Evolutionary conservation across 2,888 invertebrate genomes (phyloP).

Genomic region (Nomada ferruginata): DNA sequence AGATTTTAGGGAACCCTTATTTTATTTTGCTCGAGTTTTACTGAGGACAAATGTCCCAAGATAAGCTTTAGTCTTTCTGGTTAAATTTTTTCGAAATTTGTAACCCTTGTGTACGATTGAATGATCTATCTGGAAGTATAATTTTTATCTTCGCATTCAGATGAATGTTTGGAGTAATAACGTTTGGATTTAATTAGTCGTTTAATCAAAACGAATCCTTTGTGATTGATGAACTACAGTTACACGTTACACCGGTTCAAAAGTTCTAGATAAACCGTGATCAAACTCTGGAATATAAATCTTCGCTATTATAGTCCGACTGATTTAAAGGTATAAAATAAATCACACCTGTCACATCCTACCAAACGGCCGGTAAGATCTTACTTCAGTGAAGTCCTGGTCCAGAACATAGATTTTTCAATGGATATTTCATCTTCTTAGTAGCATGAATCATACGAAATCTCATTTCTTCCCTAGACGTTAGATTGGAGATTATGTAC

Average conservation of each 20-base stretch:
- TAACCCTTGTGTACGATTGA: no score
- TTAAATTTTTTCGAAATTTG: no score
- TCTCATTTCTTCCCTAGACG: not conserved
- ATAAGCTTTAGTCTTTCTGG: no score
- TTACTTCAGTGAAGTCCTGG: slow-evolving; percentile 15
- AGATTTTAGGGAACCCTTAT: no score
- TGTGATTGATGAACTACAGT: not conserved
- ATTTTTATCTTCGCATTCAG: no score
- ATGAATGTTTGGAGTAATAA: not conserved
- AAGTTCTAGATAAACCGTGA: slow-evolving; percentile 3
- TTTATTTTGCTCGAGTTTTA: no score
- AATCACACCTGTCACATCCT: slow-evolving; percentile 20
- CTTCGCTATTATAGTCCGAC: slow-evolving; percentile 26
- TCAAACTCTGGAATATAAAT: slow-evolving; percentile 28
- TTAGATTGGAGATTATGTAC: slow-evolving; percentile 18
- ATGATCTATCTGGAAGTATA: no score
- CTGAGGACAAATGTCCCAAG: no score
- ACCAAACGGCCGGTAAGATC: slow-evolving; percentile 17
- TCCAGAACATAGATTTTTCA: slow-evolving; percentile 28
- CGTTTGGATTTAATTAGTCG: not conserved
- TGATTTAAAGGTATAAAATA: slow-evolving; percentile 34
- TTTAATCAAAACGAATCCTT: not conserved
- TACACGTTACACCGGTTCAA: not conserved
- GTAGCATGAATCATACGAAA: slow-evolving; percentile 2
- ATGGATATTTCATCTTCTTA: slow-evolving; percentile 8